These are phyloP conservation scores for Agrenia bidenticulata DNA, from an alignment of 2,888 invertebrate species.

Conservation along the genomic window DNA sequence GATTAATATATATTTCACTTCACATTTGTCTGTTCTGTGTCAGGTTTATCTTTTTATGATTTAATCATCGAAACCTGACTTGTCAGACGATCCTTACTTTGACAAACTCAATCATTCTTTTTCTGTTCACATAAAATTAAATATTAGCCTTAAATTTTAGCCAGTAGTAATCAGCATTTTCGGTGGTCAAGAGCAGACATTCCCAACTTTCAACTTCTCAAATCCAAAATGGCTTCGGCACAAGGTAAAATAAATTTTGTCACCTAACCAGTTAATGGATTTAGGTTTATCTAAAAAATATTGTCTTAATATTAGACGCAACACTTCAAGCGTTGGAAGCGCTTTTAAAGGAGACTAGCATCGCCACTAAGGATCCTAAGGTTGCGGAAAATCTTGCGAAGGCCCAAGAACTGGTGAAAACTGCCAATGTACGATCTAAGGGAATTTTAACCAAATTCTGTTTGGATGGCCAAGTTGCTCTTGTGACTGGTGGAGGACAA, in stretches of 20 bases:
- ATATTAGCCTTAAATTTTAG: too few relatives aligned
- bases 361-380: constrained; percentile 30
- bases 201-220: not conserved
- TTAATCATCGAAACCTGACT: too few relatives aligned
- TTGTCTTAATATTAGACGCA: constrained; percentile 26
- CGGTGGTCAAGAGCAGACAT: too few relatives aligned
- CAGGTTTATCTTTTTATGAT: too few relatives aligned
- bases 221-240: constrained; percentile 22
- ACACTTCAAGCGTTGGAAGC: constrained; percentile 36
- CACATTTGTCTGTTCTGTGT: too few relatives aligned
- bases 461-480: constrained; percentile 50
- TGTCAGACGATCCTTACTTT: too few relatives aligned
- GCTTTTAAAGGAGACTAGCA: constrained; percentile 37
- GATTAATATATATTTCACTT: too few relatives aligned
- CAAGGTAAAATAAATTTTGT: constrained; percentile 18
- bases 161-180: too few relatives aligned
- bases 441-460: constrained; percentile 50
- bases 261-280: too few relatives aligned
- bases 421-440: constrained; percentile 30
- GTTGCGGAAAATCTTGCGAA: constrained; percentile 34
- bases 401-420: constrained; percentile 36
- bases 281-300: not conserved
- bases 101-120: too few relatives aligned
- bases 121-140: too few relatives aligned
- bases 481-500: constrained; percentile 49